A percentile compares a stretch with the other conserved stretches of the same genome.
Conservation (phyloP, 1,140 invertebrate genomes). For the Idris sp. region DNA sequence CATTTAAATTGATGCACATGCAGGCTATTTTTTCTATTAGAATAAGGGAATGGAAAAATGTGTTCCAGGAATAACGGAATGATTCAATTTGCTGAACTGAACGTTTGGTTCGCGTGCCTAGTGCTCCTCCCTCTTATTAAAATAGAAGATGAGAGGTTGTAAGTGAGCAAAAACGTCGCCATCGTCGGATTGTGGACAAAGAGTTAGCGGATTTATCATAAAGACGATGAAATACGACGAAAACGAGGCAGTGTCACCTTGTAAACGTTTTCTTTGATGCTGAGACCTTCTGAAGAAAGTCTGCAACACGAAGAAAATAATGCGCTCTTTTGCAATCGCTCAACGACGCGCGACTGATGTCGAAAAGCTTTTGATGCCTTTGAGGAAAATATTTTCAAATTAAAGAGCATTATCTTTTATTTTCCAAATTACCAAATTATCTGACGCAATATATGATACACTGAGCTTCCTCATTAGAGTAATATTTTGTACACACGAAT, state of each 20-base stretch:
- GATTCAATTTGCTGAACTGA: constrained; percentile 21
- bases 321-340: constrained; percentile 51
- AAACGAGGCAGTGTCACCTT: constrained; percentile 45
- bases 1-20: too few species aligned
- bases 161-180: constrained; percentile 28
- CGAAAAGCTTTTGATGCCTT: constrained; percentile 46
- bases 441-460: constrained; percentile 34
- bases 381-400: constrained; percentile 60
- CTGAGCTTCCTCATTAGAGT: constrained; percentile 13
- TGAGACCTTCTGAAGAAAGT: constrained; percentile 28
- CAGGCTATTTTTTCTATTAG: too few species aligned
- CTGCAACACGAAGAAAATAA: constrained; percentile 44
- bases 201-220: constrained; percentile 55
- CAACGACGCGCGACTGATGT: constrained; percentile 46
- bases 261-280: constrained; percentile 58
- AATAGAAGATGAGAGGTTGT: constrained; percentile 22
- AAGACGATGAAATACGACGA: constrained; percentile 39
- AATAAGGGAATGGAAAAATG: too few species aligned
- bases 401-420: constrained; percentile 47
- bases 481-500: not conserved
- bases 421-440: constrained; percentile 26
- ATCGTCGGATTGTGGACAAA: constrained; percentile 31
- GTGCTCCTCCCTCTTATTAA: constrained; percentile 19
- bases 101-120: constrained; percentile 3
- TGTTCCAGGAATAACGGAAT: constrained; percentile 9